Conservation (phyloP, 2,113 vertebrate species). For the Centropristis striata region DNA sequence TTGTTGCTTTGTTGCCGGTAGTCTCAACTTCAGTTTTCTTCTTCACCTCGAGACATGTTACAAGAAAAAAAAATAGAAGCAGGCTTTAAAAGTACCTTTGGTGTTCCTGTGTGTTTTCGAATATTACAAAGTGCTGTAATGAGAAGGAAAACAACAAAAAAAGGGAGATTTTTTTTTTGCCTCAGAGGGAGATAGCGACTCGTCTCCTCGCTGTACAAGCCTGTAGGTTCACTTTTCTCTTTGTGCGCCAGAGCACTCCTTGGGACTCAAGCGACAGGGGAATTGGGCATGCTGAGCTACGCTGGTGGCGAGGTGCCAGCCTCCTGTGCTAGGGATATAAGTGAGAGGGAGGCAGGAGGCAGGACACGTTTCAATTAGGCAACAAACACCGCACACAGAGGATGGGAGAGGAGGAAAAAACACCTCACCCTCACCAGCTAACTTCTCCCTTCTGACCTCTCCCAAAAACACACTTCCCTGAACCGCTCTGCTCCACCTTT, state of each 20-base stretch:
- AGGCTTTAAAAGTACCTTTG: slow-evolving; percentile 85
- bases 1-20: slow-evolving; percentile 84
- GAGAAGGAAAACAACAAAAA: slow-evolving; percentile 87
- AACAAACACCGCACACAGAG: slow-evolving; percentile 62
- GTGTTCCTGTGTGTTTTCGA: slow-evolving; percentile 87
- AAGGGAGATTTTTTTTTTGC: slow-evolving; percentile 65
- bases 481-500: slow-evolving; percentile 46
- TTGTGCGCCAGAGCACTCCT: slow-evolving; percentile 83
- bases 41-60: slow-evolving; percentile 82
- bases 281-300: slow-evolving; percentile 81
- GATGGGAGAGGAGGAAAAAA: slow-evolving; percentile 31
- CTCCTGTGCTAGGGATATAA: slow-evolving; percentile 76
- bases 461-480: slow-evolving; percentile 62
- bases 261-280: slow-evolving; percentile 84
- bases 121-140: slow-evolving; percentile 88
- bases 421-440: slow-evolving; percentile 47
- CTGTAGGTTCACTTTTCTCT: slow-evolving; percentile 85
- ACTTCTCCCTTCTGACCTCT: slow-evolving; percentile 74
- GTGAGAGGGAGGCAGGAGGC: slow-evolving; percentile 69
- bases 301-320: slow-evolving; percentile 83
- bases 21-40: slow-evolving; percentile 72
- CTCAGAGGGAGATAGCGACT: slow-evolving; percentile 83
- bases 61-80: slow-evolving; percentile 67
- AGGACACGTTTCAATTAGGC: slow-evolving; percentile 85
- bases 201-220: slow-evolving; percentile 79